A percentile compares a stretch with the other conserved stretches of the same genome.
Conservation (phyloP, 2,113 vertebrate species). For the Podarcis raffonei region DNA sequence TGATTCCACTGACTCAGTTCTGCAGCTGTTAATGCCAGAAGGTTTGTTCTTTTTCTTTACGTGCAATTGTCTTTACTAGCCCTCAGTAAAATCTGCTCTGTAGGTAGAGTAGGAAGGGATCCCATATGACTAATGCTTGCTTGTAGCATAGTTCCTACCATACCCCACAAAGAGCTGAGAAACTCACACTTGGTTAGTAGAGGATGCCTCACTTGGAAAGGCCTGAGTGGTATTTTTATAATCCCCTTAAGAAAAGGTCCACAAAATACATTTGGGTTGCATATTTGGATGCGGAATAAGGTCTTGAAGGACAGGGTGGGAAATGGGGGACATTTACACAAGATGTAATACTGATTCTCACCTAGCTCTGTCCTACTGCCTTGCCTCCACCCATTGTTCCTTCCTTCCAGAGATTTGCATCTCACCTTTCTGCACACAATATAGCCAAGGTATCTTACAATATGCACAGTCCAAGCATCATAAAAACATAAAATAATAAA, state of each 20-base stretch:
- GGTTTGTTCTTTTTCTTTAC: background rate
- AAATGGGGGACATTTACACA: background rate
- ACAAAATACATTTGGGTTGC: background rate
- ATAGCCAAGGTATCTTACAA: background rate
- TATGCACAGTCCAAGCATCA: background rate
- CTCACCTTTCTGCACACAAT: background rate
- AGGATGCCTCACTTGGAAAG: background rate
- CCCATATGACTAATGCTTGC: background rate
- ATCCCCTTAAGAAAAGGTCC: background rate
- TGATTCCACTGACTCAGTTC: slow-evolving; percentile 6
- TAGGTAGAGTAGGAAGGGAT: slow-evolving; percentile 12
- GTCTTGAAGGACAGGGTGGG: background rate
- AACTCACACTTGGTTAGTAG: background rate
- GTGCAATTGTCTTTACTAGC: background rate
- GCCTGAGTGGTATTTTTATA: background rate
- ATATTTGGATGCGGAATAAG: background rate
- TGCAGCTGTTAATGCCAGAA: slow-evolving; percentile 1
- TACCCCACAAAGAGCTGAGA: background rate
- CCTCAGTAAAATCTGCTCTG: slow-evolving; percentile 4
- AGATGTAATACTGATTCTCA: background rate
- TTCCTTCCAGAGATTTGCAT: background rate
- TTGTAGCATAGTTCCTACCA: background rate
- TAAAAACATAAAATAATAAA: background rate
- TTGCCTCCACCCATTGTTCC: background rate
- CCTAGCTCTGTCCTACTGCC: background rate